These are phyloP conservation scores for Phrynosoma blainvillii DNA, from an alignment of 2,113 vertebrate genomes.

Conservation along the genomic window DNA sequence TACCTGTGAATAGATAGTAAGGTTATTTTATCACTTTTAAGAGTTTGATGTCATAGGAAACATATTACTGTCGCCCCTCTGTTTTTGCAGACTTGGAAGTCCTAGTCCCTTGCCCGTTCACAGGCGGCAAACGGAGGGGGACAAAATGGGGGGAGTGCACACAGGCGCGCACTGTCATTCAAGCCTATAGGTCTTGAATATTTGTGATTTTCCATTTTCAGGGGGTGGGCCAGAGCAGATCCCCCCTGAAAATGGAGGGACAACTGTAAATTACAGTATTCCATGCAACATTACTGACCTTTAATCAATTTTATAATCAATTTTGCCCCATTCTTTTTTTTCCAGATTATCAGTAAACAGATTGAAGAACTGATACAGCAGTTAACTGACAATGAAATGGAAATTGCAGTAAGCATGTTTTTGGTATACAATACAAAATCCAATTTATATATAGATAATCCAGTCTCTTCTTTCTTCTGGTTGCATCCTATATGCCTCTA, in stretches of 20 bases:
- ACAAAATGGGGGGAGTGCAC: no score
- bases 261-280: not conserved
- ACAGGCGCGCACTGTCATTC: no score
- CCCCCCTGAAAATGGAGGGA: no score
- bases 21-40: not conserved
- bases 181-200: no score
- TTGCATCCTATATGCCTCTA: no score
- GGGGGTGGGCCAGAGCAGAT: no score
- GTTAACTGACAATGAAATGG: conserved; percentile 77
- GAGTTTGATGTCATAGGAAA: not conserved
- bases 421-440: not conserved
- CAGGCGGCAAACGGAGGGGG: no score
- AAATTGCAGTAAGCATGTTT: conserved; percentile 74
- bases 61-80: not conserved
- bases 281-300: not conserved
- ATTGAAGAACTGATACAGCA: conserved; percentile 72
- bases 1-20: not conserved
- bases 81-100: no score
- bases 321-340: conserved; percentile 25
- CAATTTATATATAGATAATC: no score
- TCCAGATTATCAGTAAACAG: conserved; percentile 62
- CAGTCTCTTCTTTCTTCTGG: no score
- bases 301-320: conserved; percentile 1
- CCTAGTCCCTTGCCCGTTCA: no score
- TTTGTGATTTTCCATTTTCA: no score